These are phyloP conservation scores for Ricordea florida DNA, from an alignment of 92 coral and sea anemone species.

Conservation along the genomic window DNA sequence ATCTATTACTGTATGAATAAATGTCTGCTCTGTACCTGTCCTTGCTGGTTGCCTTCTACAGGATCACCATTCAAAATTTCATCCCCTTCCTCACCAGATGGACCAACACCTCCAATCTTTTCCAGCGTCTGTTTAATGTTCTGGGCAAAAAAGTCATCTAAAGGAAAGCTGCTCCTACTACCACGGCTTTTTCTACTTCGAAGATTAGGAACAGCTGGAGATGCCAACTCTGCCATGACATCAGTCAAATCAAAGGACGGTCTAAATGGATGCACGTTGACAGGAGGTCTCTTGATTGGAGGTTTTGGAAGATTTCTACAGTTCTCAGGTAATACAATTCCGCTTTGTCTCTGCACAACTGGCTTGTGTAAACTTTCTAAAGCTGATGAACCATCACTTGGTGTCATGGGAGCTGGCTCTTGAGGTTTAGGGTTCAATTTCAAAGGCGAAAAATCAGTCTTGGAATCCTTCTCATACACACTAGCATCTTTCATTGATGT, in stretches of 20 bases:
- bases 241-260: conserved; percentile 93
- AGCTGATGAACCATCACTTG: neutral
- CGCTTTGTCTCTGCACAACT: too few species aligned
- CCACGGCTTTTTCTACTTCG: conserved; percentile 76
- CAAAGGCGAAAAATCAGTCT: neutral
- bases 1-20: too few species aligned
- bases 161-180: conserved; percentile 86
- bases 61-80: neutral
- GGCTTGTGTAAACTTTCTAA: too few species aligned
- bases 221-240: conserved; percentile 76
- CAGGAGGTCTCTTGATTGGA: conserved; percentile 39
- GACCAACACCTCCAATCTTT: conserved; percentile 59
- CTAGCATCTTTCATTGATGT: neutral
- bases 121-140: conserved; percentile 75
- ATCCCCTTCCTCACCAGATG: neutral
- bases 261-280: conserved; percentile 53
- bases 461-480: neutral
- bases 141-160: conserved; percentile 87
- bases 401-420: conserved; percentile 4
- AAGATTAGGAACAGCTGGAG: conserved; percentile 61
- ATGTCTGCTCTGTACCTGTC: too few species aligned
- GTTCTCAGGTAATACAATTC: too few species aligned
- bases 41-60: neutral
- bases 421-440: neutral
- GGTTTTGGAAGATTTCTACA: neutral